Evolutionary conservation across 92 coral and sea anemone species (phyloP).

Genomic region (Desmophyllum pertusum): DNA sequence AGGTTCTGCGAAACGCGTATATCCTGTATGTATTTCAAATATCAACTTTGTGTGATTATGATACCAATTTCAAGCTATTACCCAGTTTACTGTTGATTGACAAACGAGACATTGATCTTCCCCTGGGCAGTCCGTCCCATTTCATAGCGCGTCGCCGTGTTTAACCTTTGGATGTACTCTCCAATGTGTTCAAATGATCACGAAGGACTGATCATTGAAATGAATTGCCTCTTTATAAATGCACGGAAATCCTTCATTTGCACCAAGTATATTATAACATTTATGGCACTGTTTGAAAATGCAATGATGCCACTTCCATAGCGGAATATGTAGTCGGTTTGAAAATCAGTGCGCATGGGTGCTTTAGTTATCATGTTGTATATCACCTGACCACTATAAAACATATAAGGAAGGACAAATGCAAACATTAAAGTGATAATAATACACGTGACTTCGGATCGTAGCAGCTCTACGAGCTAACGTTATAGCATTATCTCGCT

Average conservation of each 20-base stretch:
- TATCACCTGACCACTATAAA: background rate
- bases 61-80: too few relatives aligned
- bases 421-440: background rate
- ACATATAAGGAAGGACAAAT: background rate
- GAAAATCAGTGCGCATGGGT: background rate
- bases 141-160: too few relatives aligned
- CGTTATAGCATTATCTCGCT: background rate
- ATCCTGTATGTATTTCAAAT: too few relatives aligned
- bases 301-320: background rate
- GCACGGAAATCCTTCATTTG: conserved; percentile 11
- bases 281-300: background rate
- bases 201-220: too few relatives aligned
- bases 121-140: too few relatives aligned
- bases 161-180: too few relatives aligned
- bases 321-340: background rate
- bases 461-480: background rate
- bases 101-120: too few relatives aligned
- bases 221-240: background rate
- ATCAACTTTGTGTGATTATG: too few relatives aligned
- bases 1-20: too few relatives aligned
- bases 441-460: background rate
- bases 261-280: background rate
- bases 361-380: background rate
- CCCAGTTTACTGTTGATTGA: too few relatives aligned
- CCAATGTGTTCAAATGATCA: too few relatives aligned